Percentiles rank a stretch among this genome's conserved stretches.
phyloP scores from a whole-genome alignment of 2,797 vertebrate species.

The Chaunax sp. region DNA sequence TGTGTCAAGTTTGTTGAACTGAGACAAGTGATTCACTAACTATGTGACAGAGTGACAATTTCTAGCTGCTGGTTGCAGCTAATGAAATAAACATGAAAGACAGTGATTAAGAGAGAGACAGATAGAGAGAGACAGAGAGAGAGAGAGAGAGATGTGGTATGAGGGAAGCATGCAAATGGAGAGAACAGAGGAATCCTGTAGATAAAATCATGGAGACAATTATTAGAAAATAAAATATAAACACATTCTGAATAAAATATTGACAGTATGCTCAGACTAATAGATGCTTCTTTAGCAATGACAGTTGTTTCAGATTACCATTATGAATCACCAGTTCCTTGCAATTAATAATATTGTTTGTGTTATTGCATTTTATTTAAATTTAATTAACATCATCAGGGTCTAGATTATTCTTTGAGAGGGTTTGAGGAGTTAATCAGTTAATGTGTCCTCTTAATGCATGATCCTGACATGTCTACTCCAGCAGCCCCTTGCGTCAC shows the following conservation, averaged over 20 bases:
- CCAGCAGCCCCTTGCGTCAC: constrained; percentile 45
- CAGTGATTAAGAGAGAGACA: constrained; percentile 10
- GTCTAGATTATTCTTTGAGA: neutral
- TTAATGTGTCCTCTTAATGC: constrained; percentile 40
- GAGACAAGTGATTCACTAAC: constrained; percentile 12
- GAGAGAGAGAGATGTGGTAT: neutral
- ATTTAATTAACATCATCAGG: neutral
- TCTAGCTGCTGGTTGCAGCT: constrained; percentile 27
- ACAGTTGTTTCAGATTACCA: no score
- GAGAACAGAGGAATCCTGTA: neutral
- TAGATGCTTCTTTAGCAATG: neutral
- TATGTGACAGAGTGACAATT: constrained; percentile 20
- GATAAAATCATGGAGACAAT: neutral
- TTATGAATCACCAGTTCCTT: neutral
- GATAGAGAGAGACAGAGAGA: neutral
- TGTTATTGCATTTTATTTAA: neutral
- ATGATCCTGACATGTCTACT: constrained; percentile 36
- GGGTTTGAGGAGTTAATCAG: constrained; percentile 6
- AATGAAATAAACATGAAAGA: constrained; percentile 41
- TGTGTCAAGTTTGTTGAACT: constrained; percentile 29
- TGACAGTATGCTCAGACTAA: neutral
- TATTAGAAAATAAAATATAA: constrained; percentile 6
- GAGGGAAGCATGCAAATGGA: neutral
- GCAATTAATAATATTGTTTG: neutral
- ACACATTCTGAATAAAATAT: neutral